Evolutionary conservation across 2,797 vertebrate species (phyloP), one percentile per base, ranked within the genome.

Genomic region (Cheirogaleus major): DNA sequence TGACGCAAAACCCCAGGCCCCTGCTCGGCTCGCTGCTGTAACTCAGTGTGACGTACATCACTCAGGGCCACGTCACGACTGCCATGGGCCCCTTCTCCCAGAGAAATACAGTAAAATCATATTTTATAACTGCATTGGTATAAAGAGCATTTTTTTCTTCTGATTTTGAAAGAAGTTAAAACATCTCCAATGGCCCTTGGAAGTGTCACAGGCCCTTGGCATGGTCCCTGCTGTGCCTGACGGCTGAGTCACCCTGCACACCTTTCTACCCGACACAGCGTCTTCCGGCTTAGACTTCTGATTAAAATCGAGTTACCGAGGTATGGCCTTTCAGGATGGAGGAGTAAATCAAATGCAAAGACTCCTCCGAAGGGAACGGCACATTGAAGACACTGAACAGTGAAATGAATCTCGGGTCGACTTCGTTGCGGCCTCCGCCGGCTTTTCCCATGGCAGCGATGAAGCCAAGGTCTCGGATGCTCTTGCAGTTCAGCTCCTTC

Each of bases 391-490:
- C 99, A 73, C 98, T 99, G 98, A 99, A 99, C 63, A 99, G 99
- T 0, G 99, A 99, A 88, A 99, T 98, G 97, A 99, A 99, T 63
- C 99, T 99, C 2, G 99, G 98, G 95, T 99, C 99, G 20, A 99
- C 99, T 97, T 99, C 99, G 9, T 99, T 99, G 38, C 99, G 99
- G 35, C 99, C 99, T 9, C 99, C 99, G 65, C 99, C 99, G 15
- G 99, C 99, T 92, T 99, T 99, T 30, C 99, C 99, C 99, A 99
- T 99, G 80, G 99, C 99, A 41, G 99, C 99, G 32, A 99, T 89
- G 93, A 99, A 99, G 84, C 99, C 99, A 15, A 99, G 98, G 98
- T 99, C 99, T 13, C 99, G 99, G 17, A 99, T 98, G 90, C 98
- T 98, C 97, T 99, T 99, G 96, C 99, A 99, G 98, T 99, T 99